Evolutionary conservation across 1,140 invertebrate species (phyloP), one percentile per base, ranked within the genome.

Genomic region (Harlomillsia oculata): DNA sequence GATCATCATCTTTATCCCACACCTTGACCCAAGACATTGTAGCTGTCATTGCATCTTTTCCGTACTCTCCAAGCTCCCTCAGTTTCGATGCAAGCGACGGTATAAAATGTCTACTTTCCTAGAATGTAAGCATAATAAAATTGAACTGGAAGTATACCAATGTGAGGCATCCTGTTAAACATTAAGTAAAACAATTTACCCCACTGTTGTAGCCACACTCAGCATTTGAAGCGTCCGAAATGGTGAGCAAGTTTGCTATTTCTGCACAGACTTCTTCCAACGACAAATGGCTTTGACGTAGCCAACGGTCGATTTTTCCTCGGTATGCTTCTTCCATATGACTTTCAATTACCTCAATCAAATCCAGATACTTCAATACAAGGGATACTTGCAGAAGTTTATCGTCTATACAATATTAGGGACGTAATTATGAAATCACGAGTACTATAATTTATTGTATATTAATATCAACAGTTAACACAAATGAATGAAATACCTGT

Each of bases 341-440:
- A 0, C 49, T 59, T 18, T 65, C 63, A 28, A 65, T 58, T 0
- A 60, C 25, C 2, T 62, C 53, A 8, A 65, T n/a, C 9, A 65
- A 46, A 36, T 65, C 63, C 21, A 65, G 41, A 45, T 55, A 62
- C 29, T 65, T 65, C 26, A 61, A 13, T n/a, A 65, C 29, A 13
- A 62, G 30, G 1, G 44, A 20, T n/a, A 57, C 30, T 8, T 41
- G 43, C 5, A 36, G 20, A 16, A 52, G 9, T 5, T 41, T 25
- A 16, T 62, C 55, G 26, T 57, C 60, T 57, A 23, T 18, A 50
- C 4, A 39, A 51, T 25, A 18, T 26, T 45, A n/a, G n/a, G n/a
- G n/a, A n/a, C n/a, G n/a, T n/a, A n/a, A n/a, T n/a, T n/a, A n/a
- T n/a, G n/a, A n/a, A n/a, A n/a, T n/a, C n/a, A n/a, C n/a, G n/a